Evolutionary conservation across 1,140 invertebrate genomes (phyloP).

Genomic region (Drosophila persimilis): DNA sequence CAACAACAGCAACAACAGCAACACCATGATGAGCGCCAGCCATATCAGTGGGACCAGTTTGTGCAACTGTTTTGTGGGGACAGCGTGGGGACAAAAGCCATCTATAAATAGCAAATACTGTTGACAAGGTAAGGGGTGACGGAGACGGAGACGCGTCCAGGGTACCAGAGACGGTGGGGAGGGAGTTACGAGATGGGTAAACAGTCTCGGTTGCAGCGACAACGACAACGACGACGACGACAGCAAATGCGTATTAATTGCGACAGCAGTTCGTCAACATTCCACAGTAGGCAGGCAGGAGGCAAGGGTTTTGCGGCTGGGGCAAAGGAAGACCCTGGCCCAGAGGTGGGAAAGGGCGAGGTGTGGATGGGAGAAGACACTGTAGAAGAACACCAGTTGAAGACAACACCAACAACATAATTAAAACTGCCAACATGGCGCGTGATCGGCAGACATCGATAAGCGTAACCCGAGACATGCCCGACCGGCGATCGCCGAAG

Average conservation of each 20-base stretch:
- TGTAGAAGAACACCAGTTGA: not conserved
- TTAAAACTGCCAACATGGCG: constrained; percentile 77
- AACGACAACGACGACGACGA: constrained; percentile 38
- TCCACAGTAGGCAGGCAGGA: constrained; percentile 39
- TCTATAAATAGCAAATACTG: constrained; percentile 68
- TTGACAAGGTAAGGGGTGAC: constrained; percentile 9
- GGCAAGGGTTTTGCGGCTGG: not conserved
- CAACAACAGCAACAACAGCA: constrained; percentile 3
- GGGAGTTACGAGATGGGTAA: constrained; percentile 14
- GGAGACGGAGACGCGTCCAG: not conserved
- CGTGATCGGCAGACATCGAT: constrained; percentile 74
- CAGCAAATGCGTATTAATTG: constrained; percentile 75
- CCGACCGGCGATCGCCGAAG: not conserved
- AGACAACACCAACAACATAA: constrained; percentile 64
- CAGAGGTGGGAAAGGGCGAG: no score
- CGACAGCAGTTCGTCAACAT: constrained; percentile 78
- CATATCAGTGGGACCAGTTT: constrained; percentile 31
- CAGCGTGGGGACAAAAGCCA: constrained; percentile 61
- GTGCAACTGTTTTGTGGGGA: constrained; percentile 44
- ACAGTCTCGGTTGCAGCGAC: constrained; percentile 65
- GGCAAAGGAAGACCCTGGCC: not conserved
- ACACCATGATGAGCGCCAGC: constrained; percentile 9
- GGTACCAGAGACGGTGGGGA: not conserved
- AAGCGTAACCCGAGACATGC: constrained; percentile 55
- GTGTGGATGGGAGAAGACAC: no score